Conservation (phyloP, 2,113 vertebrate species). For the Numenius arquata region DNA sequence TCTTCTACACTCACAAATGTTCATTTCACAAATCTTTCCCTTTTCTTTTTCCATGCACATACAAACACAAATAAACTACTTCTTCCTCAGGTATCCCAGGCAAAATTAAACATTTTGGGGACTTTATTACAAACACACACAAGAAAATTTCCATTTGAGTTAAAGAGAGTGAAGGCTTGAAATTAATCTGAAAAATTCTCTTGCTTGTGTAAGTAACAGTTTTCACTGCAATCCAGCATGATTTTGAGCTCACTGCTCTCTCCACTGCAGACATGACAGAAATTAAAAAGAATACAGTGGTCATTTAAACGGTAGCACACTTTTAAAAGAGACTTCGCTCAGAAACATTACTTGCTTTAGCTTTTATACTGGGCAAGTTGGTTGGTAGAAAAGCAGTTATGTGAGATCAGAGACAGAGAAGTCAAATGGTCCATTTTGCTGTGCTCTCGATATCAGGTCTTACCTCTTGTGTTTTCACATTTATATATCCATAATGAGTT, state of each 20-base stretch:
- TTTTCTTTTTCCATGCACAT: background rate
- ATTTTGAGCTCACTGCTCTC: conserved; percentile 15
- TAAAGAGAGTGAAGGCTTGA: background rate
- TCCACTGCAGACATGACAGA: conserved; percentile 4
- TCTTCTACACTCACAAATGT: background rate
- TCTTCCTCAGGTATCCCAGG: background rate
- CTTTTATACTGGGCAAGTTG: background rate
- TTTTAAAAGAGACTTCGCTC: background rate
- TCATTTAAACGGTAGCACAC: background rate
- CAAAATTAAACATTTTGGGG: background rate
- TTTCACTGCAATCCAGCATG: background rate
- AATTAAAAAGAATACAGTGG: background rate
- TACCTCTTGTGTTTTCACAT: conserved; percentile 91
- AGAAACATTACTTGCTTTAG: background rate
- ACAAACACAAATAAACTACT: background rate
- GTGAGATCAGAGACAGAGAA: background rate
- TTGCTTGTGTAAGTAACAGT: background rate
- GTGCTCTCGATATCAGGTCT: conserved; percentile 47
- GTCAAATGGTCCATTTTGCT: background rate
- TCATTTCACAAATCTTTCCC: background rate
- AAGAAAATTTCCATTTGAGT: background rate
- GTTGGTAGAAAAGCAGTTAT: background rate
- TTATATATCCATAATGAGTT: conserved; percentile 88
- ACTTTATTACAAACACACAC: background rate
- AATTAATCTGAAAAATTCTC: background rate